phyloP scores from a whole-genome alignment of 2,888 invertebrate species.

The Resseliella maxima region DNA sequence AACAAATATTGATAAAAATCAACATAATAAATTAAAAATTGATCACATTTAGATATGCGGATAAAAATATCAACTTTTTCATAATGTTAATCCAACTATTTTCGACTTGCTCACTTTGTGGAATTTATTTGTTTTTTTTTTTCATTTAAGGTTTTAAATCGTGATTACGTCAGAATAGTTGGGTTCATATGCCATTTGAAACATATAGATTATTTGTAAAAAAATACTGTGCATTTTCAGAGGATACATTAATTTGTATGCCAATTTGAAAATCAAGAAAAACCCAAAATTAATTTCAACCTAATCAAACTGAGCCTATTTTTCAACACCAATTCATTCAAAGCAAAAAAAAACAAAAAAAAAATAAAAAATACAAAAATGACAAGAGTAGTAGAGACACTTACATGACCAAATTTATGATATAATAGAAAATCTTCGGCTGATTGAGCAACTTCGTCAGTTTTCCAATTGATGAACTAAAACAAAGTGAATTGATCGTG shows the following conservation, averaged over 20 bases:
- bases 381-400: conserved; percentile 67
- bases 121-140: background rate
- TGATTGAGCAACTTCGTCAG: conserved; percentile 85
- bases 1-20: conserved; percentile 33
- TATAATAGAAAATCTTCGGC: conserved; percentile 89
- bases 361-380: background rate
- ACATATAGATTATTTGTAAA: conserved; percentile 5
- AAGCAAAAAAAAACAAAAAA: background rate
- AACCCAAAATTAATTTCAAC: conserved; percentile 18
- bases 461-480: conserved; percentile 84
- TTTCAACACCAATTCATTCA: conserved; percentile 18
- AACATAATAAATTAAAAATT: conserved; percentile 9
- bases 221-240: background rate
- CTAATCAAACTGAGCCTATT: background rate
- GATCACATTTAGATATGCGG: conserved; percentile 20
- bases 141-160: background rate
- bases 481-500: conserved; percentile 57
- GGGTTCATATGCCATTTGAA: background rate
- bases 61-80: background rate
- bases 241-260: background rate
- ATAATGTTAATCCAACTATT: background rate
- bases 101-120: background rate
- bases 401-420: conserved; percentile 92
- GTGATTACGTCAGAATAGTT: background rate
- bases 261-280: background rate